Conservation (phyloP, 2,797 vertebrate genomes). For the Gadopsis bispinosus region DNA sequence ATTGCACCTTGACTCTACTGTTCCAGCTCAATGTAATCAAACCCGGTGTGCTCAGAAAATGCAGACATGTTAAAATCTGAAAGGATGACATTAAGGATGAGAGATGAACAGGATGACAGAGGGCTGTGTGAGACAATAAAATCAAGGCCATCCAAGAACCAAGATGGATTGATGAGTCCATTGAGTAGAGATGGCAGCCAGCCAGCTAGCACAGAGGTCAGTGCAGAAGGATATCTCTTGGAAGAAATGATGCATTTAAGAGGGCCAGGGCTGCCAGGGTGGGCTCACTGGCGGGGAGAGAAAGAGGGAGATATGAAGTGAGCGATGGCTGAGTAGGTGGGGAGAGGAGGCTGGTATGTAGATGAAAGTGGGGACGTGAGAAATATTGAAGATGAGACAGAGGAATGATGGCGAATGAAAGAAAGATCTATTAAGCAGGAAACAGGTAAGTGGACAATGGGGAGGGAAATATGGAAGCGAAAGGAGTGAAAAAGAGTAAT, state of each 20-base stretch:
- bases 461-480: conserved; percentile 38
- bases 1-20: conserved; percentile 65
- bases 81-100: conserved; percentile 85
- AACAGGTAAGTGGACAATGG: conserved; percentile 55
- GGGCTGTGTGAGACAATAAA: conserved; percentile 85
- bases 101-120: conserved; percentile 82
- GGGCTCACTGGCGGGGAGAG: conserved; percentile 73
- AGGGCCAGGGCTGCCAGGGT: conserved; percentile 83
- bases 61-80: conserved; percentile 83
- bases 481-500: conserved; percentile 43
- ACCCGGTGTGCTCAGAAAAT: conserved; percentile 76
- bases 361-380: conserved; percentile 68
- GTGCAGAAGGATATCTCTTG: conserved; percentile 83
- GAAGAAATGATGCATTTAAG: conserved; percentile 86
- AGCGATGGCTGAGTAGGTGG: conserved; percentile 64
- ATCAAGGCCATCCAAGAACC: conserved; percentile 86
- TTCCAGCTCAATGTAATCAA: conserved; percentile 74
- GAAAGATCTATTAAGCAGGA: conserved; percentile 52
- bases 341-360: conserved; percentile 65
- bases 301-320: conserved; percentile 66
- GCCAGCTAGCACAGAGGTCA: conserved; percentile 86
- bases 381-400: conserved; percentile 64
- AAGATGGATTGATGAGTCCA: conserved; percentile 87
- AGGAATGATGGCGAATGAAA: conserved; percentile 50
- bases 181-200: conserved; percentile 83